Evolutionary conservation across 2,113 vertebrate genomes (phyloP).

Genomic region (Montifringilla adamsi): DNA sequence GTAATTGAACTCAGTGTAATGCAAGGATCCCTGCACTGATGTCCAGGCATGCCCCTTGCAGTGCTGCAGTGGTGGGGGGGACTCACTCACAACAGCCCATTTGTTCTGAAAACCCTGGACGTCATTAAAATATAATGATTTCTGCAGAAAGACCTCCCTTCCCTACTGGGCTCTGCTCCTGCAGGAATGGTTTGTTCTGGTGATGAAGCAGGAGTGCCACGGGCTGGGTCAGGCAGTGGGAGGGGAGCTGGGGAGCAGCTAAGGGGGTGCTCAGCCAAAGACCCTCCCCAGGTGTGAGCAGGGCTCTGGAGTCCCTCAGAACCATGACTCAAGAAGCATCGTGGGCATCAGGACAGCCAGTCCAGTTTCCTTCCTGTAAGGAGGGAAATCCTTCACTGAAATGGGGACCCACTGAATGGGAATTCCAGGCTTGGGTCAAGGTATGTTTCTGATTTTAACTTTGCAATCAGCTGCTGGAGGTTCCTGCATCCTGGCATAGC

Average conservation of each 20-base stretch:
- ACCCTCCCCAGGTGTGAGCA: accelerated
- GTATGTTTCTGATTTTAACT: not conserved
- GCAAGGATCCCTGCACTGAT: not conserved
- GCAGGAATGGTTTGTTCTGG: not conserved
- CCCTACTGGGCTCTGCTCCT: not conserved
- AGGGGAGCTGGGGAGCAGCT: not conserved
- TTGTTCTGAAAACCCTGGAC: not conserved
- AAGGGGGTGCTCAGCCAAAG: not conserved
- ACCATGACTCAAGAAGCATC: accelerated
- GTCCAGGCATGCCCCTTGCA: accelerated
- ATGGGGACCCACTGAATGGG: not conserved
- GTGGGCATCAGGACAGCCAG: accelerated
- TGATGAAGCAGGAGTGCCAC: not conserved
- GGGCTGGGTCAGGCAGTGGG: accelerated
- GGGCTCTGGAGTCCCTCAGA: not conserved
- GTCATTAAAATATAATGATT: accelerated
- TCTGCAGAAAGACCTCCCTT: not conserved
- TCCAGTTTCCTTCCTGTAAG: not conserved
- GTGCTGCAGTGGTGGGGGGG: accelerated
- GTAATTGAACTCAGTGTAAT: not conserved
- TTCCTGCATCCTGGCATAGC: not conserved
- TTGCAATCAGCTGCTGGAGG: not conserved
- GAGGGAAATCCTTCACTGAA: not conserved
- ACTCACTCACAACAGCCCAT: accelerated
- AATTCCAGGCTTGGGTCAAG: not conserved